phyloP scores from a whole-genome alignment of 2,888 invertebrate genomes.

The Volucella bombylans region DNA sequence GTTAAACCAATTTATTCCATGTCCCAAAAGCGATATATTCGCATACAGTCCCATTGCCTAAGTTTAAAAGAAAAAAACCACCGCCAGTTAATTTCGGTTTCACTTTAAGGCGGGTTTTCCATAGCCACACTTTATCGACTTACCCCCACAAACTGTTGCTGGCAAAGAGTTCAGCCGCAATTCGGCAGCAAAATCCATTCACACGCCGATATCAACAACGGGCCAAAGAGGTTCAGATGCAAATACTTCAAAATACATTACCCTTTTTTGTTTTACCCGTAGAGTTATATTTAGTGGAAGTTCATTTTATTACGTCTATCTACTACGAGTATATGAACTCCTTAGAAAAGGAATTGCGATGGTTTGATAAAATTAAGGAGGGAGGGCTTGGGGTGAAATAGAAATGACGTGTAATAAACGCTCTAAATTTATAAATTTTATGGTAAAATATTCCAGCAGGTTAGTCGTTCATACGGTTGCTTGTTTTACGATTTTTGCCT shows the following conservation, averaged over 20 bases:
- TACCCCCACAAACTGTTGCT: conserved; percentile 40
- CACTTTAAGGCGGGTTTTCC: conserved; percentile 12
- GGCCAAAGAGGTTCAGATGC: conserved; percentile 16
- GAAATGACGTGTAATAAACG: conserved; percentile 33
- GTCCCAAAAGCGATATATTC: conserved; percentile 47
- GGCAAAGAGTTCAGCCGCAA: conserved; percentile 27
- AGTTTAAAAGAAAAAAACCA: conserved; percentile 8
- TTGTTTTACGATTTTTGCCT: conserved; percentile 50
- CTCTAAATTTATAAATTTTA: conserved; percentile 54
- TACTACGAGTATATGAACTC: conserved; percentile 35
- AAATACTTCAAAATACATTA: conserved; percentile 34
- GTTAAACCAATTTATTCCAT: conserved; percentile 66
- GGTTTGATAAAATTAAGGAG: conserved; percentile 39
- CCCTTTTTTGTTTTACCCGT: conserved; percentile 49
- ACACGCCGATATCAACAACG: conserved; percentile 1
- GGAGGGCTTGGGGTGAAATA: neutral
- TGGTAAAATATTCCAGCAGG: conserved; percentile 48
- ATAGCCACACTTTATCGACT: conserved; percentile 16
- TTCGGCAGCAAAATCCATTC: conserved; percentile 1
- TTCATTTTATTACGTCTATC: conserved; percentile 52
- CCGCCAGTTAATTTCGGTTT: conserved; percentile 25
- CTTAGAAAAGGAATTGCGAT: conserved; percentile 21
- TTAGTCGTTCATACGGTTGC: conserved; percentile 39
- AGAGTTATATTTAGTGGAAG: conserved; percentile 58
- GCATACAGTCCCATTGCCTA: neutral